phyloP scores from a whole-genome alignment of 1,140 invertebrate species.

The Gryon sp. region DNA sequence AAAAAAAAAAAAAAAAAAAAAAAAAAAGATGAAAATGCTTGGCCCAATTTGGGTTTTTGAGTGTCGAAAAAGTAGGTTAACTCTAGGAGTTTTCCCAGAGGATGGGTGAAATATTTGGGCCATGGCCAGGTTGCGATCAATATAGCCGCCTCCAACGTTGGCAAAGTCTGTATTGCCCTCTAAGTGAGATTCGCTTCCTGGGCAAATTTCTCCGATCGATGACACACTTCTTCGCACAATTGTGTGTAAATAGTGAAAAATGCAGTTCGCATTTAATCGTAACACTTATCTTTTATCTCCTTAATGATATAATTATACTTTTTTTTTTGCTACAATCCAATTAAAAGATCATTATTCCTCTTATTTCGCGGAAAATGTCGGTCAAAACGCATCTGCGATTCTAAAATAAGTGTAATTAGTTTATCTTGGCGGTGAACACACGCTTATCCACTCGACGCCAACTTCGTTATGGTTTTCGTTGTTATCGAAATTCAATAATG shows the following conservation, averaged over 20 bases:
- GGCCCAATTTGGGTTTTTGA: constrained; percentile 2
- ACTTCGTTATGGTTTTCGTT: background rate
- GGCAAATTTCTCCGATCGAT: constrained; percentile 67
- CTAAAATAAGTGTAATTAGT: constrained; percentile 7
- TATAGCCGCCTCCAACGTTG: constrained; percentile 68
- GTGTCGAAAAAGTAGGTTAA: constrained; percentile 75
- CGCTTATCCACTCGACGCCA: background rate
- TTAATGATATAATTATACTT: too few relatives aligned
- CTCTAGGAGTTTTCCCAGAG: constrained; percentile 72
- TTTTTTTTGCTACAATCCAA: too few relatives aligned
- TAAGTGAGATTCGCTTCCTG: constrained; percentile 60
- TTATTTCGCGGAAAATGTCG: too few relatives aligned
- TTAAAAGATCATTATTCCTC: too few relatives aligned
- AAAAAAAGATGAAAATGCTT: background rate
- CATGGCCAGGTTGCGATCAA: constrained; percentile 78
- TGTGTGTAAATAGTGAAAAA: constrained; percentile 54
- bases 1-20: background rate
- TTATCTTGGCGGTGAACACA: background rate
- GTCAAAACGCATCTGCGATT: background rate
- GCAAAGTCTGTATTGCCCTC: constrained; percentile 55
- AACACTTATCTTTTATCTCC: background rate
- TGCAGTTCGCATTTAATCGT: constrained; percentile 1
- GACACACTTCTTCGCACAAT: constrained; percentile 55
- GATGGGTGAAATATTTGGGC: constrained; percentile 76
- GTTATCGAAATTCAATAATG: constrained; percentile 17